Percentiles rank a stretch among this genome's conserved stretches.
phyloP scores from a whole-genome alignment of 35 echinoderm and acorn worm genomes.

The Heliocidaris erythrogramma region DNA sequence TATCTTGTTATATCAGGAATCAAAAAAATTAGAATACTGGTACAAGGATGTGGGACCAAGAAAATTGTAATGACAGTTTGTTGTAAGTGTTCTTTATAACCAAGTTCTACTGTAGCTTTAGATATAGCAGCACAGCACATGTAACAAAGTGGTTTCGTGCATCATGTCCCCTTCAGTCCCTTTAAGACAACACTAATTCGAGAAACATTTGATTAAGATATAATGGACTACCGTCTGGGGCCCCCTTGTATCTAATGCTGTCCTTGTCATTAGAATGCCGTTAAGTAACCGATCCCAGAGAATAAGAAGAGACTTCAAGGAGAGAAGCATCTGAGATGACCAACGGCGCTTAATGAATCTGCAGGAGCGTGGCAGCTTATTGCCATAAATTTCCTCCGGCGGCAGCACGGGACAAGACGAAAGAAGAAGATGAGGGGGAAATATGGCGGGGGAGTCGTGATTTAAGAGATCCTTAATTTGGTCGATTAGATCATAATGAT shows the following conservation, averaged over 20 bases:
- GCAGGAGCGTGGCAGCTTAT: neutral
- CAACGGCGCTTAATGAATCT: neutral
- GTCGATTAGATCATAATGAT: neutral
- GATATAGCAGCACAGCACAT: too few species aligned
- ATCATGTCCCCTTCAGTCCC: neutral
- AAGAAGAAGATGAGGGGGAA: neutral
- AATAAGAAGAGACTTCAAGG: neutral
- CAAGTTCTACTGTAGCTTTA: too few species aligned
- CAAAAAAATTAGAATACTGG: too few species aligned
- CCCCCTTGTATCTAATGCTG: neutral
- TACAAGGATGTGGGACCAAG: too few species aligned
- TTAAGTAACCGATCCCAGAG: neutral
- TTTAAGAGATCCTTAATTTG: neutral
- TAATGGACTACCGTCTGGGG: conserved; percentile 6
- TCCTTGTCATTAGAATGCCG: neutral
- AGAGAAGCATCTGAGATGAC: neutral
- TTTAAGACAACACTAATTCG: neutral
- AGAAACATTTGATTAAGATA: neutral
- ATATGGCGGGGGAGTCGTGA: neutral
- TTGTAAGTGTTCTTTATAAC: too few species aligned
- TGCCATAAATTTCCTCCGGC: neutral
- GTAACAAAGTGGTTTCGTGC: neutral
- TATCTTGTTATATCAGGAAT: too few species aligned
- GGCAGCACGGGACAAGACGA: neutral
- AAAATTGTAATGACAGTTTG: too few species aligned